Evolutionary conservation across 2,113 vertebrate species (phyloP), one percentile per base, ranked within the genome.

Genomic region (Chaetodon auriga): DNA sequence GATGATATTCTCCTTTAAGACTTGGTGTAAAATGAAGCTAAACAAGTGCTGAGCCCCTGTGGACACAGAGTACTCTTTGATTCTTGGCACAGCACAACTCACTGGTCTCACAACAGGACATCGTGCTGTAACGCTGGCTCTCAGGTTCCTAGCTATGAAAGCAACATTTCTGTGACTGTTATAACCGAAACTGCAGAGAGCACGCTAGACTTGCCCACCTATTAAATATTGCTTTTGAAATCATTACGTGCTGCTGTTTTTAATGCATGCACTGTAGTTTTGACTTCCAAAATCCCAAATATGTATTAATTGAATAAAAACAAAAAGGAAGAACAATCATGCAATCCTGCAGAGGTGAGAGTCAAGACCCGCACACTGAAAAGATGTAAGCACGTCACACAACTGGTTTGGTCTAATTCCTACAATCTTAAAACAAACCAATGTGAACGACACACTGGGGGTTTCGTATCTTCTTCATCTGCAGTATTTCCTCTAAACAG

Each of bases 101-200:
- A 14, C 10, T 41, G 61, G 6, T 54, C 73, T n/a, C 84, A 53
- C 78, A 84, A 70, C 75, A 71, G 68, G 83, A 83, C 30, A 45
- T 69, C 51, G 48, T 51, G 19, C 51, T 75, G 78, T 23, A 80
- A 70, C 48, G 23, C 12, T 2, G 43, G 21, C 5, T 46, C 78
- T 87, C 70, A 11, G 12, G 51, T 88, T 90, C 35, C 76, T 36
- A 10, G 53, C 57, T 80, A 74, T 77, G 7, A 36, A 76, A 58
- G 16, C 6, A 65, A 68, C 64, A 84, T 35, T 35, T 46, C 45
- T 23, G 9, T 70, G 21, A 53, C 19, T 7, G 36, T 60, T 43
- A 61, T 25, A 30, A 25, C 45, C 8, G 1, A 72, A 55, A 53
- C 66, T 45, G 18, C 36, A 57, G 0, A 61, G n/a, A 53, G 46